These are phyloP conservation scores for Tetraneura akinire DNA, from an alignment of 1,140 invertebrate genomes.

Conservation along the genomic window DNA sequence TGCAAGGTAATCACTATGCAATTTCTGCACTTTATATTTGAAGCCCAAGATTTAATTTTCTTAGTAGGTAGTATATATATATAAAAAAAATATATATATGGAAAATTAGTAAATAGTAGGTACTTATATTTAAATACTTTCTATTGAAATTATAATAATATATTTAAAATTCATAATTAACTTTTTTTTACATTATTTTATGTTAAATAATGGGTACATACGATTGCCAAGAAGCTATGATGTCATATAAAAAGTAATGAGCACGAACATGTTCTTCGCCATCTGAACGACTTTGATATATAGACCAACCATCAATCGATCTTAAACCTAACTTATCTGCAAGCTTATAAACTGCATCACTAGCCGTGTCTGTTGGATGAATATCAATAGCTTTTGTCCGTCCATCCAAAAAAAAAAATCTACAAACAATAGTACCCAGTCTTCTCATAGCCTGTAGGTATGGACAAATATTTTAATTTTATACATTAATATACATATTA, in stretches of 20 bases:
- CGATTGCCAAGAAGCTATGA: slow-evolving; percentile 91
- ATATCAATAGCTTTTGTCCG: slow-evolving; percentile 94
- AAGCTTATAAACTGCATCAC: slow-evolving; percentile 83
- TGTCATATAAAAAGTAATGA: slow-evolving; percentile 91
- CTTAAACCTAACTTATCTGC: slow-evolving; percentile 85
- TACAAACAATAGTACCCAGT: slow-evolving; percentile 88
- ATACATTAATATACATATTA: too few species aligned
- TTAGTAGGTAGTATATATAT: too few species aligned
- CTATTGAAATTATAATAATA: too few species aligned
- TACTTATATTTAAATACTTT: too few species aligned
- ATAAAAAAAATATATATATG: too few species aligned
- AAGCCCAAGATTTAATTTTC: too few species aligned
- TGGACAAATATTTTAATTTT: too few species aligned
- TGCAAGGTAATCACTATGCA: too few species aligned
- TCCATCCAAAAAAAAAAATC: slow-evolving; percentile 94
- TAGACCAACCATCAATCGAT: slow-evolving; percentile 88
- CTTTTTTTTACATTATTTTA: too few species aligned
- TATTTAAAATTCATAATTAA: too few species aligned
- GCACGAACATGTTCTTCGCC: slow-evolving; percentile 89
- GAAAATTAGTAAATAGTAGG: too few species aligned
- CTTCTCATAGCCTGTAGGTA: slow-evolving; percentile 77
- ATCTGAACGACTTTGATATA: slow-evolving; percentile 83
- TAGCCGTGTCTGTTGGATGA: slow-evolving; percentile 90
- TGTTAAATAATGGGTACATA: slow-evolving; percentile 62
- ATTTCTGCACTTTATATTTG: too few species aligned